Evolutionary conservation across 2,888 invertebrate species (phyloP), one percentile per base, ranked within the genome.

Genomic region (Harpalus rufipes): DNA sequence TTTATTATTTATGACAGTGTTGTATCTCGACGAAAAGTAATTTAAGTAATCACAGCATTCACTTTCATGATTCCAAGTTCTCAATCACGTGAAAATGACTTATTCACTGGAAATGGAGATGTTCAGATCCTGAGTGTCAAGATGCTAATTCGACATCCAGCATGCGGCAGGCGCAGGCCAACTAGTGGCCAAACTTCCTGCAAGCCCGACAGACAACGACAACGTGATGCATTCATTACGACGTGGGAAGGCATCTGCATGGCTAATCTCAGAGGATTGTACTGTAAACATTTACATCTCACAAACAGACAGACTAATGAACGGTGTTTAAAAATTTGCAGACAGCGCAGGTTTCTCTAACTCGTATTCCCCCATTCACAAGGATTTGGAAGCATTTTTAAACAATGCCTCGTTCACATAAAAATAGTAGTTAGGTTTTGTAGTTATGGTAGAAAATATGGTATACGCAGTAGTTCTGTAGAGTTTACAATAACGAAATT

Each of bases 61-160:
- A 59, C 14, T 1, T 59, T 1, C 59, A 59, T 18, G 59, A 14
- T 10, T 59, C 1, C n/a, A 14, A 16, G 59, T 65, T 65, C 25
- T 39, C 32, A 32, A 65, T 65, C 65, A 65, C 65, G 32, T 65
- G 32, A 65, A 8, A 21, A 65, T 65, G 25, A 65, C 65, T 65
- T 65, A 65, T 32, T 65, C 32, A 25, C 1, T 25, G 32, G 32
- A 65, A 32, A n/a, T 32, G 14, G 32, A n/a, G 12, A n/a, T 65
- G 65, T 32, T 32, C 32, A 2, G 32, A 5, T 5, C 65, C 25
- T 39, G 32, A n/a, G 65, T 32, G 65, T 32, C 65, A 65, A 65
- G 65, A 65, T 65, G 65, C 65, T 65, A 65, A 65, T 65, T 65
- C 65, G 18, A 61, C 18, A 10, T 10, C 61, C 18, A 18, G 10